Evolutionary conservation across 2,113 vertebrate species (phyloP), one percentile per base, ranked within the genome.

Genomic region (Hippocampus guttulatus): DNA sequence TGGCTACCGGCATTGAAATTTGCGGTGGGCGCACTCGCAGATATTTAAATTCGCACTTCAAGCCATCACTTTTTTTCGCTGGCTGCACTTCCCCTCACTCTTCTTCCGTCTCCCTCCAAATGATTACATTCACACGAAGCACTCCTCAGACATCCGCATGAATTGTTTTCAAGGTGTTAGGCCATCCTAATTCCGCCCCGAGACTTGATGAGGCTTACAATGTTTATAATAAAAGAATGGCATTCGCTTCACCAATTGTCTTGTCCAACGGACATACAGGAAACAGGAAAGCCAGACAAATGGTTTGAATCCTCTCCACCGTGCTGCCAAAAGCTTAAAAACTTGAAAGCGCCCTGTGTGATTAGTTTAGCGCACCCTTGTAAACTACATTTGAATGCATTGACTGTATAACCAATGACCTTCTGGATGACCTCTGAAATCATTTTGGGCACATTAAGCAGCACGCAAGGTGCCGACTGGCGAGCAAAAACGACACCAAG

Each of bases 121-220:
- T 69, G 77, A 83, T 82, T 81, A 64, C 0, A 86, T 86, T 76
- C 69, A 78, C 81, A 78, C 43, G 57, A 67, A 52, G 65, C 69
- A 79, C 86, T 83, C 78, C 81, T 76, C 16, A 70, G 73, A 81
- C 85, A 81, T 69, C 71, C 66, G 21, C 79, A 82, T 87, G 81
- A 75, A 77, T 87, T 79, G 69, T 75, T 70, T 69, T 57, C 55
- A 73, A 45, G 74, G 69, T 54, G 64, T 3, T n/a, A 16, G 60
- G 3, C 76, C 66, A 58, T 76, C 80, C 70, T 70, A 70, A 83
- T 76, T 85, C 78, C 77, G 72, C 75, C 60, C 73, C 66, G 2
- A 51, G 63, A 69, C 68, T 75, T 77, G 71, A 75, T 75, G 82
- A 87, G 72, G 64, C 75, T 76, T 75, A 81, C 64, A 75, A 62